These are phyloP conservation scores for Takifugu rubripes DNA, from an alignment of 2,797 vertebrate species.

Conservation along the genomic window DNA sequence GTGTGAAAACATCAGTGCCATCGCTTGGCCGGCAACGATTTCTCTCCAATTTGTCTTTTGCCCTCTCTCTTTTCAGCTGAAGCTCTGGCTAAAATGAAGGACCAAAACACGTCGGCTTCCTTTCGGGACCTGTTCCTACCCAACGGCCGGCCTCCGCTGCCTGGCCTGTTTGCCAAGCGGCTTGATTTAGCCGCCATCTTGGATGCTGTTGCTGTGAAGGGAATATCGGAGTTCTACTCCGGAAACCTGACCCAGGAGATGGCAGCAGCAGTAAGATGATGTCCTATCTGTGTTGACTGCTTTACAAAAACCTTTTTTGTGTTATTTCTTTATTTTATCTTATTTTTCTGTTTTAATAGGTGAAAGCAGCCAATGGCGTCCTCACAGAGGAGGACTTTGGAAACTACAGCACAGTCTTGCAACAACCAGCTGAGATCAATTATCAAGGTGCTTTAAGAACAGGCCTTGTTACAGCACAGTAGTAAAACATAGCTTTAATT, in stretches of 20 bases:
- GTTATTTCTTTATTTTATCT: no score
- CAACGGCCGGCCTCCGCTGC: constrained; percentile 73
- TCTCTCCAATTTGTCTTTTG: constrained; percentile 6
- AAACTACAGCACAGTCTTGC: constrained; percentile 86
- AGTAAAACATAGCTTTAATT: neutral
- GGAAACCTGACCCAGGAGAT: constrained; percentile 91
- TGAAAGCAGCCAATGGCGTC: constrained; percentile 81
- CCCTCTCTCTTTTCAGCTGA: constrained; percentile 73
- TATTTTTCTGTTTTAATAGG: constrained; percentile 68
- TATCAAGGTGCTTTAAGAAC: constrained; percentile 83
- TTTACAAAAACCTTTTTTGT: neutral
- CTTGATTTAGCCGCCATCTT: constrained; percentile 85
- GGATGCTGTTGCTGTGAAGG: constrained; percentile 79
- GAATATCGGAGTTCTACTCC: constrained; percentile 84
- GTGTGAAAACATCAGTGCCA: neutral
- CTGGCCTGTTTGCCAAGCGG: constrained; percentile 80
- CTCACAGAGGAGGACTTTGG: constrained; percentile 88
- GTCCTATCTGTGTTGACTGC: neutral
- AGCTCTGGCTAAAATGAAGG: constrained; percentile 82
- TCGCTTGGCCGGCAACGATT: neutral
- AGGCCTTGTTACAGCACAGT: no score
- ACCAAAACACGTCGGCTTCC: constrained; percentile 76
- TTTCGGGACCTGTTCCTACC: constrained; percentile 86
- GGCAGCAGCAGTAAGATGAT: constrained; percentile 78
- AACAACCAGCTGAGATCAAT: constrained; percentile 83